A percentile compares a stretch with the other conserved stretches of the same genome.
Conservation (phyloP, 2,113 vertebrate species). For the Leuciscus idus region DNA sequence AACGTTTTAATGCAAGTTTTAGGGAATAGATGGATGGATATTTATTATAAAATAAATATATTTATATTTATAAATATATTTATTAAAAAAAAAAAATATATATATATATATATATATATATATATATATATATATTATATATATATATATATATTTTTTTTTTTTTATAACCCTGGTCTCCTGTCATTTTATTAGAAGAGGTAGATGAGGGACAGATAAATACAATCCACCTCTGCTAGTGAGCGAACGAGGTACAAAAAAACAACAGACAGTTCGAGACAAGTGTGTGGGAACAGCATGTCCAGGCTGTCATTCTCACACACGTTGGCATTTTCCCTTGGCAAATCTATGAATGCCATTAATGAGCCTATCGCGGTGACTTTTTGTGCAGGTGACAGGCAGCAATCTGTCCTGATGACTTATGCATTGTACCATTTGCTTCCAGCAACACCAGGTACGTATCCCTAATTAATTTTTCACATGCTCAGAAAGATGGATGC, state of each 20-base stretch:
- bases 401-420: slow-evolving; percentile 33
- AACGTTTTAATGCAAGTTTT: background rate
- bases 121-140: no score
- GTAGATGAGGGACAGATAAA: background rate
- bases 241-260: background rate
- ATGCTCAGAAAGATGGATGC: slow-evolving; percentile 36
- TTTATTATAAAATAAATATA: background rate
- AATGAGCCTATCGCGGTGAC: slow-evolving; percentile 20
- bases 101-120: no score
- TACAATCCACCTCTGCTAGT: background rate
- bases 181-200: background rate
- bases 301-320: slow-evolving; percentile 33
- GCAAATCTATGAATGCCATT: slow-evolving; percentile 44
- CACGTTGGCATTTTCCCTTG: slow-evolving; percentile 28
- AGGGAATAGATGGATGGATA: background rate
- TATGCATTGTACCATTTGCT: slow-evolving; percentile 32
- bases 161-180: background rate
- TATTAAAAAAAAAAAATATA: no score
- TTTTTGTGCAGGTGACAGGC: slow-evolving; percentile 41
- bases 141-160: no score
- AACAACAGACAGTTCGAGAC: background rate
- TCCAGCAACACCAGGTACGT: slow-evolving; percentile 18
- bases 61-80: background rate
- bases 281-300: slow-evolving; percentile 29
- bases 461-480: slow-evolving; percentile 46